Conservation (phyloP, 2,113 vertebrate species). For the Pontoporia blainvillei region DNA sequence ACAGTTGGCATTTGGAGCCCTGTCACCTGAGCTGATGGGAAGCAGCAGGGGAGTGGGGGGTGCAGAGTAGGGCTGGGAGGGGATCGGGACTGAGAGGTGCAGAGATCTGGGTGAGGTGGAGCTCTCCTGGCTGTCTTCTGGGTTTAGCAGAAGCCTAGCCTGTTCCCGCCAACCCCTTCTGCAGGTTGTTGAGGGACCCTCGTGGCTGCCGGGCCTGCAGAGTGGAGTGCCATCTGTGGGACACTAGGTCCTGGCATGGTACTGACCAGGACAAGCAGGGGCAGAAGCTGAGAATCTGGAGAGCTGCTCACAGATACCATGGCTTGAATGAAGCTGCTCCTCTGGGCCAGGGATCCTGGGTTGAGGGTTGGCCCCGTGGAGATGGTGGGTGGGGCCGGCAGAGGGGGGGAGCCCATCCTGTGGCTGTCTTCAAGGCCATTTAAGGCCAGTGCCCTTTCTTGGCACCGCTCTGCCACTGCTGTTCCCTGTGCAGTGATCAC, state of each 20-base stretch:
- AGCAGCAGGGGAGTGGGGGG: neutral
- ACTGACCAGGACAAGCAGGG: neutral
- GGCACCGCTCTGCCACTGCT: neutral
- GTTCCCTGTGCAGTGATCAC: neutral
- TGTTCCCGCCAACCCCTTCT: neutral
- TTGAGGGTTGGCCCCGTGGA: neutral
- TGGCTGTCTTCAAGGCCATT: neutral
- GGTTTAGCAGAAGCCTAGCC: neutral
- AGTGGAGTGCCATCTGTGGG: neutral
- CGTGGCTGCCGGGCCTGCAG: neutral
- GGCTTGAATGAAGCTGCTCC: neutral
- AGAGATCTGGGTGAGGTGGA: neutral
- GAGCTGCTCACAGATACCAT: neutral
- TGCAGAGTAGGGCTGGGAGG: neutral
- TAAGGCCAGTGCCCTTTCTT: constrained; percentile 19
- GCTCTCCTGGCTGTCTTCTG: neutral
- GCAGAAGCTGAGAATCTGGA: neutral
- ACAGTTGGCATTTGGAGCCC: neutral
- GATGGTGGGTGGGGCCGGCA: neutral
- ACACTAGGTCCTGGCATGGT: neutral
- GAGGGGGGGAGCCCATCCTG: neutral
- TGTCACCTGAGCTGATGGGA: neutral
- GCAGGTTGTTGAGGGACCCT: neutral
- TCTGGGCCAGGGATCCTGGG: neutral
- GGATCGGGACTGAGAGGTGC: neutral